Evolutionary conservation across 1,140 invertebrate genomes (phyloP), one percentile per base, ranked within the genome.

Genomic region (Drosophila azteca): DNA sequence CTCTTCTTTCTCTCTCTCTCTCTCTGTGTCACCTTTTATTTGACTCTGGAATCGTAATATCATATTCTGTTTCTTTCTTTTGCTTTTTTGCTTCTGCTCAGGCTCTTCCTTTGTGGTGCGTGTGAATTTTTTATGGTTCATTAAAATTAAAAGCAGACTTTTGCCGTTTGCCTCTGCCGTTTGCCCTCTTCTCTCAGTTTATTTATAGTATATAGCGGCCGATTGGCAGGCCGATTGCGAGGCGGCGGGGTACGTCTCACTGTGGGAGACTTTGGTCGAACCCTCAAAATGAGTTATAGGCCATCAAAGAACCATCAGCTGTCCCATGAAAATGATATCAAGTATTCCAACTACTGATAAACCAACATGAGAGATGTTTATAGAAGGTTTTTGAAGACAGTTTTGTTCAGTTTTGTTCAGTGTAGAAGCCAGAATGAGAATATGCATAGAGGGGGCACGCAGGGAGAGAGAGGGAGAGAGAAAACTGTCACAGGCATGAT

Each of bases 91-190:
- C n/a, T 29, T 48, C 51, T 54, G 53, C 5, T 4, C 4, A 20
- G 29, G 55, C 15, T 17, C 17, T 24, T 15, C 11, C 43, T 51
- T 67, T 59, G 51, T 70, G 55, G 77, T 79, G 83, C 83, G 83
- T 87, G 83, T 88, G 83, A 88, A 83, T 87, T 83, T 70, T 87
- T 87, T 87, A 87, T 87, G 83, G 83, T 87, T 88, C 83, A 87
- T 87, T 87, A 87, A 87, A 89, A 83, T 77, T 88, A 79, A 87
- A 75, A 87, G 69, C 82, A 85, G 71, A 57, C 46, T 65, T 73
- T 39, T 39, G 35, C 31, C 9, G 9, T 35, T 35, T 35, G 31
- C 8, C 8, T 44, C 49, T 29, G 58, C 7, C 29, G 39, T 15
- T 41, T 54, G 17, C 50, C 44, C 48, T 63, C 6, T 22, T 9